Evolutionary conservation across 35 echinoderm and acorn worm genomes (phyloP), one percentile per base, ranked within the genome.

Genomic region (Anneissia japonica): DNA sequence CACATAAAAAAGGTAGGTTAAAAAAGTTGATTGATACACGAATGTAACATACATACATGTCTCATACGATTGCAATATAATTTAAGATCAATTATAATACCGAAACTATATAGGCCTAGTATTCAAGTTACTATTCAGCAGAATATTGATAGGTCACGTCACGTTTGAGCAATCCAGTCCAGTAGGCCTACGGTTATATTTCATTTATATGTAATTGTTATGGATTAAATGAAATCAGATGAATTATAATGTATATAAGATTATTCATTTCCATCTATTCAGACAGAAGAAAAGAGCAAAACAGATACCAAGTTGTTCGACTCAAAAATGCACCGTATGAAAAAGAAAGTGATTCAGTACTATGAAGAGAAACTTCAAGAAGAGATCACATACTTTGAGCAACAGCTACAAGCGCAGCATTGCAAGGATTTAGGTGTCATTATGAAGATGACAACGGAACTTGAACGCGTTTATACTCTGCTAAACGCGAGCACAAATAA

Each of bases 281-380:
- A 46, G 34, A 41, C 78, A 77, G 46, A 81, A 64, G 86, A 88
- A 26, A 88, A 88, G 39, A 78, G 73, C 3, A 74, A 72, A 6
- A 45, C 37, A 14, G 86, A 92, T 30, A 86, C 77, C 30, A 94
- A 81, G 35, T 77, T 88, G 30, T 84, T 94, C 35, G 73, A 87
- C 31, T 80, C 80, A 23, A 94, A 94, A 72, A 84, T 94, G 6
- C 84, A 41, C 46, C 85, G 80, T 33, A 73, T 88, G 6, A 89
- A 83, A 31, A 89, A 91, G 33, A 94, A 91, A 36, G 88, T 94
- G 39, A 81, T 80, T 17, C 75, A 75, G 6, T 94, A 88, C 74
- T 94, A 91, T 37, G 93, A 94, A n/a, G 93, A 94, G 0, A 91
- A 85, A 30, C 77, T 94, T 6, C 87, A 88, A 39, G 79, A 94